Percentiles rank a stretch among this genome's conserved stretches.
These are phyloP conservation scores for Rhinoptilus africanus DNA, from an alignment of 2,113 vertebrate species.

Conservation along the genomic window DNA sequence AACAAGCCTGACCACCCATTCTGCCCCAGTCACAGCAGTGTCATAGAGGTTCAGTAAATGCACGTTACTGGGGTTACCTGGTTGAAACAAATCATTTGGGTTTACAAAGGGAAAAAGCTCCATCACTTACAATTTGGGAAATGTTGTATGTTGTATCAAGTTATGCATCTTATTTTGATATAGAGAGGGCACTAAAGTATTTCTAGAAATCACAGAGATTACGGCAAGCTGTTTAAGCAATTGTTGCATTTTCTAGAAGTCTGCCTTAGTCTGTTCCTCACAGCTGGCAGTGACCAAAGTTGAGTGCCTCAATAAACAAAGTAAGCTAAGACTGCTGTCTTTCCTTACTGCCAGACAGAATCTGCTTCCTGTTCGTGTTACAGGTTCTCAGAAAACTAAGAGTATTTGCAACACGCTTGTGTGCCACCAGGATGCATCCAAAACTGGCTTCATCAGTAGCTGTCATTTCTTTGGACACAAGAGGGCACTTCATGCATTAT, in stretches of 20 bases:
- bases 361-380: background rate
- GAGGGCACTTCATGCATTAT: conserved; percentile 61
- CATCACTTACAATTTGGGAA: background rate
- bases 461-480: conserved; percentile 45
- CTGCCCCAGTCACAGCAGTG: background rate
- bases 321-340: background rate
- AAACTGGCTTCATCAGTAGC: background rate
- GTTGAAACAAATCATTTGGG: background rate
- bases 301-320: background rate
- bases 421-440: background rate
- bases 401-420: background rate
- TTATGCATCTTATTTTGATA: background rate
- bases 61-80: background rate
- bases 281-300: background rate
- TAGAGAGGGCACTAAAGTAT: background rate
- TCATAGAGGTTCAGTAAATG: background rate
- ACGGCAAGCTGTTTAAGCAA: background rate
- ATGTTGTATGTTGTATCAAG: background rate
- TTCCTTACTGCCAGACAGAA: background rate
- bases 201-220: background rate
- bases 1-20: background rate
- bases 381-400: background rate
- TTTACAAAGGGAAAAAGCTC: background rate
- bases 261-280: background rate
- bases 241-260: background rate